Percentiles rank a stretch among this genome's conserved stretches.
phyloP scores from a whole-genome alignment of 2,113 vertebrate species.

The Tachycineta bicolor region DNA sequence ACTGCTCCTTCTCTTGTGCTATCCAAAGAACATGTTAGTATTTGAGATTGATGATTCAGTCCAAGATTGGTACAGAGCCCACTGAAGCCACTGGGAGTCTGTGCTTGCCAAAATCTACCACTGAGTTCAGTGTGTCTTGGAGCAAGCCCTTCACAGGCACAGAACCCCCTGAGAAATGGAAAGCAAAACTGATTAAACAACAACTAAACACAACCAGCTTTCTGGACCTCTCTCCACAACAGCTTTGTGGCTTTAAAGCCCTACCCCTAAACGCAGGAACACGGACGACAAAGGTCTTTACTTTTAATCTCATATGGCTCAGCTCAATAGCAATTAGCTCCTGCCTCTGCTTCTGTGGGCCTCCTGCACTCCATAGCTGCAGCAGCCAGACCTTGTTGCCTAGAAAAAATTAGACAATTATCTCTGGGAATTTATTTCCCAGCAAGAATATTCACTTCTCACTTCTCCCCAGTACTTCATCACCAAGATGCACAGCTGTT shows the following conservation, averaged over 20 bases:
- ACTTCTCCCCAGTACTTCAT: constrained; percentile 55
- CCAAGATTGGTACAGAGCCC: neutral
- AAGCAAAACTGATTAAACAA: neutral
- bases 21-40: neutral
- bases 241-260: neutral
- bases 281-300: neutral
- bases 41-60: neutral
- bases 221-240: neutral
- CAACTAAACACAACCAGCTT: neutral
- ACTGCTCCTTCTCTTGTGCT: neutral
- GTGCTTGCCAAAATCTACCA: neutral
- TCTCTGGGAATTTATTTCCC: constrained; percentile 63
- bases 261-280: neutral
- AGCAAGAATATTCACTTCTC: constrained; percentile 51
- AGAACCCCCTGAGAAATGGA: neutral
- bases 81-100: neutral
- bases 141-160: neutral
- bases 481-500: constrained; percentile 56
- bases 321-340: constrained; percentile 36
- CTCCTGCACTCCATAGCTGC: constrained; percentile 40
- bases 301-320: constrained; percentile 8
- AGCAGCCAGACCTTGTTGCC: constrained; percentile 27
- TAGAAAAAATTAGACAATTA: constrained; percentile 45
- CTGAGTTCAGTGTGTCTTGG: neutral
- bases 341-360: constrained; percentile 60